Percentiles rank a stretch among this genome's conserved stretches.
These are phyloP conservation scores for Spea multiplicata DNA, from an alignment of 2,113 vertebrate species.

Conservation along the genomic window DNA sequence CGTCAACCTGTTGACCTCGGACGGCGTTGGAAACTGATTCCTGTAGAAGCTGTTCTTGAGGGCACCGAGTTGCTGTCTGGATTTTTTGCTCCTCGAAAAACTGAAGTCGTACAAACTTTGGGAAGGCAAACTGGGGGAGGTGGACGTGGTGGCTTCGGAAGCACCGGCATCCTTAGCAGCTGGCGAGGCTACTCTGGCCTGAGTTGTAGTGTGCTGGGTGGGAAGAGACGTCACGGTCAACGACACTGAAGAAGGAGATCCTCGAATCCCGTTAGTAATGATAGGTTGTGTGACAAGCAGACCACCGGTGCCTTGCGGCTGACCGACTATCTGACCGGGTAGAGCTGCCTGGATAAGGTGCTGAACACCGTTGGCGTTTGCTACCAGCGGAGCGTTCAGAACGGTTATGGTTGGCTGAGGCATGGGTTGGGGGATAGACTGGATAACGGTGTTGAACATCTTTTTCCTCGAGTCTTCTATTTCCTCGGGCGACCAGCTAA, in stretches of 20 bases:
- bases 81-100: constrained; percentile 88
- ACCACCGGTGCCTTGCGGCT: constrained; percentile 74
- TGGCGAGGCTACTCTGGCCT: constrained; percentile 72
- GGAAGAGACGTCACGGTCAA: constrained; percentile 76
- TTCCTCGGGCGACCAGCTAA: constrained; percentile 99
- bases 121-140: constrained; percentile 66
- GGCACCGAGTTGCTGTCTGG: constrained; percentile 86
- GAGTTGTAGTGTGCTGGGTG: constrained; percentile 69
- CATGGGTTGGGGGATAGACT: constrained; percentile 75
- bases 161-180: constrained; percentile 71
- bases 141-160: constrained; percentile 62
- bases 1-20: constrained; percentile 88
- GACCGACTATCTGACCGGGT: constrained; percentile 79
- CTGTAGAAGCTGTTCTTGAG: constrained; percentile 89
- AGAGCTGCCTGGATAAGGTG: constrained; percentile 80
- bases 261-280: constrained; percentile 86
- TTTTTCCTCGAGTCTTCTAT: constrained; percentile 96
- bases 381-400: constrained; percentile 81
- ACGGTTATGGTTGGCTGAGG: constrained; percentile 81
- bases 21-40: constrained; percentile 89
- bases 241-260: constrained; percentile 78
- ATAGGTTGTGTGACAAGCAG: constrained; percentile 89
- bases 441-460: constrained; percentile 98
- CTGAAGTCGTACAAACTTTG: constrained; percentile 76
- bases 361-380: constrained; percentile 74